These are phyloP conservation scores for Corythornis vintsioides DNA, from an alignment of 2,113 vertebrate species.

Conservation along the genomic window DNA sequence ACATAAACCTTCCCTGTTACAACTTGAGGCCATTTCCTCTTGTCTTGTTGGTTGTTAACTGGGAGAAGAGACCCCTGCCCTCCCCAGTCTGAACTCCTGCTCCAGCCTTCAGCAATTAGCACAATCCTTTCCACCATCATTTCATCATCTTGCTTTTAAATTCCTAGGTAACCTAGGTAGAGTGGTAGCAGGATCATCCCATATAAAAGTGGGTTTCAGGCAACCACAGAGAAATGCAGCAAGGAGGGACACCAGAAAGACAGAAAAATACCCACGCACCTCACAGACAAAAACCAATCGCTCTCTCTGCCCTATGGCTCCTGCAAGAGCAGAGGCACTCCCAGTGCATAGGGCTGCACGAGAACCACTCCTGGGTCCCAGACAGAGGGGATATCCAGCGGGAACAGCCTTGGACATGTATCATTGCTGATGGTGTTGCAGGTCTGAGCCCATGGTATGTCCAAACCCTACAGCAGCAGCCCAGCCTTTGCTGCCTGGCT, in stretches of 20 bases:
- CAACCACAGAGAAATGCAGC: background rate
- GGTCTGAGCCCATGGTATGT: background rate
- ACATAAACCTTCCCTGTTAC: background rate
- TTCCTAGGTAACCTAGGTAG: background rate
- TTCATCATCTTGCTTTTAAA: background rate
- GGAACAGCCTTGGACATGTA: background rate
- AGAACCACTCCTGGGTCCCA: background rate
- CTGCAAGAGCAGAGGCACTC: background rate
- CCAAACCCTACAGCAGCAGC: background rate
- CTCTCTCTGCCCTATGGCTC: background rate
- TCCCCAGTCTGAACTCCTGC: background rate
- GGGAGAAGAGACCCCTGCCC: background rate
- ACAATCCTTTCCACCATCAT: background rate
- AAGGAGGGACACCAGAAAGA: background rate
- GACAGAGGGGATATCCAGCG: background rate
- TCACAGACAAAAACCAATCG: background rate
- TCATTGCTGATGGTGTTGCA: rapidly evolving
- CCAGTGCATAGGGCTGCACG: rapidly evolving
- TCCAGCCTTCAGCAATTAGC: background rate
- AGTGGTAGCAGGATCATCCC: background rate
- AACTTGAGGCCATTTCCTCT: background rate
- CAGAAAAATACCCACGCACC: background rate
- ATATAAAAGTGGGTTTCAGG: background rate
- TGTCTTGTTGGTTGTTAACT: background rate
- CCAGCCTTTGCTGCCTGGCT: background rate